These are phyloP conservation scores for Drosophila baimaii DNA, from an alignment of 1,140 invertebrate genomes.

Conservation along the genomic window DNA sequence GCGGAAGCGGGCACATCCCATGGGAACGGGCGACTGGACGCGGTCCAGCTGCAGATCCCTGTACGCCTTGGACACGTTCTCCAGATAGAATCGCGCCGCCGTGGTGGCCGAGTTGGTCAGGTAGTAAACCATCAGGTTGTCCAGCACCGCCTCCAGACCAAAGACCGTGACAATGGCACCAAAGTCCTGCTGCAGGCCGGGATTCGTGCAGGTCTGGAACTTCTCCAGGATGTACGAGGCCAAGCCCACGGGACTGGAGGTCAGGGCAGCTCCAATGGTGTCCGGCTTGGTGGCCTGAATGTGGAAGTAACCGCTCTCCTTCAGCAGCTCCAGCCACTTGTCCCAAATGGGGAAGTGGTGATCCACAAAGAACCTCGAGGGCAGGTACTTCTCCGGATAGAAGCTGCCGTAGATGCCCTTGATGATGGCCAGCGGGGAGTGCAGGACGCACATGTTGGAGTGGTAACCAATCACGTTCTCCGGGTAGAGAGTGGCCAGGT, in stretches of 20 bases:
- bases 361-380: slow-evolving; percentile 85
- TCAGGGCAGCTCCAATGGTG: slow-evolving; percentile 89
- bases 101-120: slow-evolving; percentile 90
- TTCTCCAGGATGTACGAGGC: slow-evolving; percentile 95
- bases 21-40: slow-evolving; percentile 87
- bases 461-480: slow-evolving; percentile 88
- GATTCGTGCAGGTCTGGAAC: slow-evolving; percentile 92
- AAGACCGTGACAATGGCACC: slow-evolving; percentile 86
- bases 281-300: slow-evolving; percentile 96
- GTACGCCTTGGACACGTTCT: slow-evolving; percentile 85
- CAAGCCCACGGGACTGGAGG: slow-evolving; percentile 89
- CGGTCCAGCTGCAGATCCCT: slow-evolving; percentile 85
- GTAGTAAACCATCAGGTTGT: slow-evolving; percentile 96
- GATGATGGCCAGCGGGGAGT: slow-evolving; percentile 57
- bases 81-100: slow-evolving; percentile 90
- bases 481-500: slow-evolving; percentile 89
- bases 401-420: slow-evolving; percentile 70
- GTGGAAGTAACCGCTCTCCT: slow-evolving; percentile 92
- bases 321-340: slow-evolving; percentile 85
- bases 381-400: slow-evolving; percentile 79
- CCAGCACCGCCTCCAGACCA: slow-evolving; percentile 90
- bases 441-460: slow-evolving; percentile 86
- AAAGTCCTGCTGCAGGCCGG: slow-evolving; percentile 88
- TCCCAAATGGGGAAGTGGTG: slow-evolving; percentile 88
- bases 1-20: slow-evolving; percentile 88